phyloP scores from a whole-genome alignment of 1,140 invertebrate species.

The Leptinotarsa texana region DNA sequence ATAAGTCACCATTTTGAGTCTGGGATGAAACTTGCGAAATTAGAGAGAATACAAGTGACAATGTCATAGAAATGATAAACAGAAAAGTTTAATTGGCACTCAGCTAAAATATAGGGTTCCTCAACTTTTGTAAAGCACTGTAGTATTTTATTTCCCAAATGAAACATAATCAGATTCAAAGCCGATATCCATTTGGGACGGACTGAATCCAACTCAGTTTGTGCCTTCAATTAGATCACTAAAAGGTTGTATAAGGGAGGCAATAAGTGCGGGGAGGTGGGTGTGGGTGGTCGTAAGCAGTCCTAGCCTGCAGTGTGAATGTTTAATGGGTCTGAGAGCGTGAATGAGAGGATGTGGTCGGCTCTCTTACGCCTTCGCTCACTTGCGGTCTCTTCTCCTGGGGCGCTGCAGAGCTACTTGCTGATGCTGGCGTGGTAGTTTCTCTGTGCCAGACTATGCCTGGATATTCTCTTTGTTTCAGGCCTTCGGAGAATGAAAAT shows the following conservation, averaged over 20 bases:
- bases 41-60: no score
- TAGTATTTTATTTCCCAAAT: no score
- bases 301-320: slow-evolving; percentile 53
- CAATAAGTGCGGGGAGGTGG: slow-evolving; percentile 9
- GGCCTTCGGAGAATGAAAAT: no score
- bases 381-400: slow-evolving; percentile 49
- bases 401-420: slow-evolving; percentile 29
- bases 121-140: no score
- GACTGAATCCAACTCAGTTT: not conserved
- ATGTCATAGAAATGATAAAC: no score
- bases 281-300: slow-evolving; percentile 22
- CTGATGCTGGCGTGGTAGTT: not conserved
- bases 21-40: no score
- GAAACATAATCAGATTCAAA: not conserved
- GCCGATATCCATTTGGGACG: not conserved
- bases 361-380: slow-evolving; percentile 41
- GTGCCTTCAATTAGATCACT: slow-evolving; percentile 15
- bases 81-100: no score
- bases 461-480: no score
- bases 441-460: not conserved
- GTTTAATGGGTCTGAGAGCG: slow-evolving; percentile 53
- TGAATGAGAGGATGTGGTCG: slow-evolving; percentile 49
- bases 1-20: no score
- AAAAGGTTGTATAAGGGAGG: slow-evolving; percentile 17
- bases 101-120: no score